Percentiles rank a stretch among this genome's conserved stretches.
These are phyloP conservation scores for Nemotelus nigrinus DNA, from an alignment of 2,888 invertebrate species.

Conservation along the genomic window DNA sequence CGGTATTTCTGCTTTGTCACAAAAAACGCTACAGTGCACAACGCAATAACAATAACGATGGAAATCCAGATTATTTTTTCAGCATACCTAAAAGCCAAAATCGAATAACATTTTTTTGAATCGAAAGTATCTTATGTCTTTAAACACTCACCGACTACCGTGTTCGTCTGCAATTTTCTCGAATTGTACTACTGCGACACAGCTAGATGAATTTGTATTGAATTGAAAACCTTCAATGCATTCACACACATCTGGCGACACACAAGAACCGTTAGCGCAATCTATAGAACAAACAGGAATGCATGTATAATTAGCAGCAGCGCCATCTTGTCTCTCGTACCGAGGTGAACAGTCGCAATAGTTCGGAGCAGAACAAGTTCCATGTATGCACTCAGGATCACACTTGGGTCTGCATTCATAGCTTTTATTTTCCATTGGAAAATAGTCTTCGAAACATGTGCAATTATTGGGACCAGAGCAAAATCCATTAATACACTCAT, in stretches of 20 bases:
- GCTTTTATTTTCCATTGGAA: constrained; percentile 56
- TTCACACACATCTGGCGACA: constrained; percentile 60
- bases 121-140: too few relatives aligned
- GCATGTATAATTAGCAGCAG: constrained; percentile 51
- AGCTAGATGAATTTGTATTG: not conserved
- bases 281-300: constrained; percentile 58
- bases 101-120: not conserved
- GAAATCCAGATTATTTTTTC: not conserved
- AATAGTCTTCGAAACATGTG: constrained; percentile 55
- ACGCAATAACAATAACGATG: not conserved
- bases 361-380: constrained; percentile 59
- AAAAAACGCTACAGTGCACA: not conserved
- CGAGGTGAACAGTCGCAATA: constrained; percentile 62
- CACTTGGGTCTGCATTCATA: constrained; percentile 51
- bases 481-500: constrained; percentile 56
- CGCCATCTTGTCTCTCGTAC: constrained; percentile 53
- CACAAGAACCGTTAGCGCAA: constrained; percentile 63
- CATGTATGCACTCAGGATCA: constrained; percentile 53
- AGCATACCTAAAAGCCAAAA: not conserved
- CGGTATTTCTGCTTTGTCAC: not conserved
- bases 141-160: too few relatives aligned
- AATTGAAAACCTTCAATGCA: constrained; percentile 62
- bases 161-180: not conserved
- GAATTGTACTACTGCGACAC: not conserved
- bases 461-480: constrained; percentile 56